Base-by-base conservation (phyloP, 2,797 vertebrate genomes). In the Nannoperca australis region DNA sequence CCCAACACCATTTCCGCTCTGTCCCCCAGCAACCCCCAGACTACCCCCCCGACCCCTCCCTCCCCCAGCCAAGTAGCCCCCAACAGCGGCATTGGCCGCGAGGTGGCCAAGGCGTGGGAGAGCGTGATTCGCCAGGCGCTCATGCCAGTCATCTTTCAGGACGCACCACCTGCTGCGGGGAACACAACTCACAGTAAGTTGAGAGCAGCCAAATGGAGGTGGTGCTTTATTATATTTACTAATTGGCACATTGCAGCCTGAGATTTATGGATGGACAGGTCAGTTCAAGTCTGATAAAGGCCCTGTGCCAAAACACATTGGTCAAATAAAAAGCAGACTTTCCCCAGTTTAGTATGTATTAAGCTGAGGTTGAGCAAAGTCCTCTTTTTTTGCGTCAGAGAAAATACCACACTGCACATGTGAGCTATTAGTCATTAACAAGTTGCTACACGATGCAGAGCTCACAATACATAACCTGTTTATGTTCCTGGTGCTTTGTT, bases 51-150 rank as follows among this genome's bases (percentile, higher is more conserved):
- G 17, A 78, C 87, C 0, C 90, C 95, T 4, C 90, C 92, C 22
- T 94, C 95, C 0, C 94, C 95, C 3, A 96, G 91, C 58, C 92
- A 91, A 14, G 90, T 94, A 36, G 91, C 88, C 1, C 94, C 93
- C 36, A 95, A 94, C 67, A 95, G 95, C 0, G 96, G 95, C 20
- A 95, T 97, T 10, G 96, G 96, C 1, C 90, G 93, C 0, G 96
- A 97, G 76, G 92, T 95, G 2, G 96, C 96, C 55, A 95, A 95
- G 70, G 94, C 92, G 0, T 98, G 97, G 97, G 96, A 97, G 85
- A 95, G 81, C 0, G 96, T 92, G 81, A 96, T 98, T 79, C 97
- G 97, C 50, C 96, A 98, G 86, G 97, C 97, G 3, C 94, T 98
- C 76, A 97, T 97, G 96, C 97, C 97, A 0, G 95, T 97, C 87